These are phyloP conservation scores for Drosophila pseudotalamancana DNA, from an alignment of 2,888 invertebrate species.

Conservation along the genomic window DNA sequence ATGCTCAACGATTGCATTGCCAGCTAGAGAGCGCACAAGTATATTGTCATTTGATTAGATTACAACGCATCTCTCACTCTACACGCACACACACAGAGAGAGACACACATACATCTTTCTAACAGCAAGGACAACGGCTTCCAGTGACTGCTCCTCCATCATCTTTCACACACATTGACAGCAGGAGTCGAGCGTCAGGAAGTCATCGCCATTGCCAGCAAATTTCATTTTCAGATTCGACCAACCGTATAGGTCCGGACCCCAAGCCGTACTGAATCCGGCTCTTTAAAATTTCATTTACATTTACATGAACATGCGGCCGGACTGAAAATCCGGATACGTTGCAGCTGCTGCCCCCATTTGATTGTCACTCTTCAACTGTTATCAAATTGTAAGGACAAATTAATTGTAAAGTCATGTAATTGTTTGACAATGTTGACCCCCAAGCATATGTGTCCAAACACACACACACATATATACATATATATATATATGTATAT, in stretches of 20 bases:
- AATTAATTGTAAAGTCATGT: slow-evolving; percentile 76
- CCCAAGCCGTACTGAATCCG: neutral
- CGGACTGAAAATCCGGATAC: slow-evolving; percentile 17
- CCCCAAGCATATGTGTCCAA: slow-evolving; percentile 22
- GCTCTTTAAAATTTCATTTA: slow-evolving; percentile 43
- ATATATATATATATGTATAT: no score
- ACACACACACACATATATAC: neutral
- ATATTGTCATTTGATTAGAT: slow-evolving; percentile 70
- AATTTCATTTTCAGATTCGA: slow-evolving; percentile 48
- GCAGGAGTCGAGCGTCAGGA: slow-evolving; percentile 11
- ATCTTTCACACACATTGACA: slow-evolving; percentile 21
- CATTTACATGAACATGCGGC: slow-evolving; percentile 35
- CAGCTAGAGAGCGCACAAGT: slow-evolving; percentile 14
- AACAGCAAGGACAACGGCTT: slow-evolving; percentile 39
- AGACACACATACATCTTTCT: no score
- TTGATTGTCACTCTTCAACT: slow-evolving; percentile 47
- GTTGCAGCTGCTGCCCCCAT: slow-evolving; percentile 19
- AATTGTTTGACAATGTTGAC: slow-evolving; percentile 67
- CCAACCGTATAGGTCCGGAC: neutral
- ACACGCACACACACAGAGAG: no score
- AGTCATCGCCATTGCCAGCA: slow-evolving; percentile 26
- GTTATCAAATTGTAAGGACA: slow-evolving; percentile 58
- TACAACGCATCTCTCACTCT: slow-evolving; percentile 33
- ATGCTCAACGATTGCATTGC: slow-evolving; percentile 17
- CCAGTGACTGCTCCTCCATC: slow-evolving; percentile 15